phyloP scores from a whole-genome alignment of 2,888 invertebrate species.

The Monopis laevigella region DNA sequence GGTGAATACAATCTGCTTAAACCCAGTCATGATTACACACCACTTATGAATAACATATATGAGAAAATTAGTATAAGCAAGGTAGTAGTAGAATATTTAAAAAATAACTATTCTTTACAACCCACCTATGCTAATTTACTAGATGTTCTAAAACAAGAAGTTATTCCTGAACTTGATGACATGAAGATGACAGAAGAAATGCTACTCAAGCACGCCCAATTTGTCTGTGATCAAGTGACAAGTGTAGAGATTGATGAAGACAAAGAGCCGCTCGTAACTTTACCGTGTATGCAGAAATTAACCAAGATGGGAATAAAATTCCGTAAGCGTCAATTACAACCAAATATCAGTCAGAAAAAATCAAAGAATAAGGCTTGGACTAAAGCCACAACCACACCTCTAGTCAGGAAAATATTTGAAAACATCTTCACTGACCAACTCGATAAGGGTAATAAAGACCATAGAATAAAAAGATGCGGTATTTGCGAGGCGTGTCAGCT shows the following conservation, averaged over 20 bases:
- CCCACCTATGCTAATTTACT: constrained; percentile 82
- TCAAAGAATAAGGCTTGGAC: constrained; percentile 70
- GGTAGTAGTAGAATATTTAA: constrained; percentile 80
- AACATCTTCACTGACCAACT: constrained; percentile 10
- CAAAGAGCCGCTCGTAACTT: constrained; percentile 71
- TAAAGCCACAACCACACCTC: constrained; percentile 46
- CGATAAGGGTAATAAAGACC: neutral
- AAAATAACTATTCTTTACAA: constrained; percentile 69
- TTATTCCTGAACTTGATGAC: constrained; percentile 50
- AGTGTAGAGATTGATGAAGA: constrained; percentile 68
- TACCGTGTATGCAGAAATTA: constrained; percentile 79
- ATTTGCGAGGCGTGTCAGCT: constrained; percentile 6
- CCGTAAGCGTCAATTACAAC: constrained; percentile 64
- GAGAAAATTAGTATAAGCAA: constrained; percentile 84
- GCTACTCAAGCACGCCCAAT: constrained; percentile 80
- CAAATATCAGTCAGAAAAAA: constrained; percentile 62
- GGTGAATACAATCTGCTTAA: constrained; percentile 83
- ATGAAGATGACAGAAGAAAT: constrained; percentile 74
- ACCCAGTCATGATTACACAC: constrained; percentile 75
- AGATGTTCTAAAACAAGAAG: constrained; percentile 69
- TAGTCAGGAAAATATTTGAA: constrained; percentile 13
- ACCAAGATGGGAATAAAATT: constrained; percentile 79
- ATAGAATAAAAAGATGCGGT: constrained; percentile 7
- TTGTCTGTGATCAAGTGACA: constrained; percentile 80
- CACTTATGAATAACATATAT: constrained; percentile 74